Conservation (phyloP, 1,140 invertebrate genomes). For the Aphelenchoides avenae region DNA sequence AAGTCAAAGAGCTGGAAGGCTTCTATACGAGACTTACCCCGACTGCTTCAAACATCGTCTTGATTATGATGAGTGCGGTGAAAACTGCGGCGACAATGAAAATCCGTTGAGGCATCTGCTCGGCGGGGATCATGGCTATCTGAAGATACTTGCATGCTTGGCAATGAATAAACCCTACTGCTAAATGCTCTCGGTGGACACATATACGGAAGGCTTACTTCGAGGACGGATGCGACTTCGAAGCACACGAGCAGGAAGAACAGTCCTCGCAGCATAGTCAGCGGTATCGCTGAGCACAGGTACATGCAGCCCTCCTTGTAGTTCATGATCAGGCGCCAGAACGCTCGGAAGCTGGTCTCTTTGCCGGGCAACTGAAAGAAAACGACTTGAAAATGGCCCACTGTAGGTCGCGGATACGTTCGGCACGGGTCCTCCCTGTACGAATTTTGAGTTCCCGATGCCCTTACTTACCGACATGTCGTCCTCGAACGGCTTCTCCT, state of each 20-base stretch:
- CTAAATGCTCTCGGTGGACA: too few species aligned
- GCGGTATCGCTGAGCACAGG: slow-evolving; percentile 32
- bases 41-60: slow-evolving; percentile 49
- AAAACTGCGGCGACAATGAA: slow-evolving; percentile 48
- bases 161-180: too few species aligned
- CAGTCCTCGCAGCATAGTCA: slow-evolving; percentile 46
- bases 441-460: slow-evolving; percentile 7
- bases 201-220: slow-evolving; percentile 4
- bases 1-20: not conserved
- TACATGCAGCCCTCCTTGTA: slow-evolving; percentile 39
- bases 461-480: slow-evolving; percentile 16
- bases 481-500: slow-evolving; percentile 38
- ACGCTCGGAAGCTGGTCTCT: slow-evolving; percentile 36
- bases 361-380: slow-evolving; percentile 41
- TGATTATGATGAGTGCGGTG: slow-evolving; percentile 47
- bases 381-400: slow-evolving; percentile 13
- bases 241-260: slow-evolving; percentile 52
- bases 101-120: slow-evolving; percentile 36
- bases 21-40: slow-evolving; percentile 29
- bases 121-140: slow-evolving; percentile 39
- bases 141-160: not conserved
- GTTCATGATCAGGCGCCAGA: slow-evolving; percentile 35
- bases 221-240: slow-evolving; percentile 46
- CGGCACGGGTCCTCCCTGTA: not conserved
- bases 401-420: too few species aligned